Conservation (phyloP, 2,113 vertebrate genomes). For the Rhea americana region DNA sequence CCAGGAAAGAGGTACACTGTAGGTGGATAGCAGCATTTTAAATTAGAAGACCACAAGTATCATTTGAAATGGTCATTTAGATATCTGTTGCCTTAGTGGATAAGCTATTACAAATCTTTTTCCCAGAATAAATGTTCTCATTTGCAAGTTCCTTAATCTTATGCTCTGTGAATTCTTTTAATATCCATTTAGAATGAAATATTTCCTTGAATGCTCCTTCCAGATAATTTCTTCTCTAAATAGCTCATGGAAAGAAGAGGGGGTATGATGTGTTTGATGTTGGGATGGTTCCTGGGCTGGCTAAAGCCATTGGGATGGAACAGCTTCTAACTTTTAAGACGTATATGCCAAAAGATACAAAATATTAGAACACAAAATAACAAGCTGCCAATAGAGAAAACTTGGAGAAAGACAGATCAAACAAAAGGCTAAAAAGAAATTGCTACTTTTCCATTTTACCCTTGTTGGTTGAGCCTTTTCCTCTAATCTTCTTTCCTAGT, state of each 20-base stretch:
- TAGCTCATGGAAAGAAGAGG: not conserved
- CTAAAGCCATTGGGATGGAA: constrained; percentile 40
- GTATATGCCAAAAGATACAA: not conserved
- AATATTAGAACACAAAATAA: constrained; percentile 23
- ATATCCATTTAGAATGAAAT: constrained; percentile 12
- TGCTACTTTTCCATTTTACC: not conserved
- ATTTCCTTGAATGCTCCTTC: not conserved
- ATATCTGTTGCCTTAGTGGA: not conserved
- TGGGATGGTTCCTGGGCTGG: not conserved
- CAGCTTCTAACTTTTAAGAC: not conserved
- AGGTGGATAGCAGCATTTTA: not conserved
- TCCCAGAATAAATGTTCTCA: constrained; percentile 12
- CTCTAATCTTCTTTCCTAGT: not conserved
- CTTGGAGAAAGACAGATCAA: not conserved
- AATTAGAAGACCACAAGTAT: not conserved
- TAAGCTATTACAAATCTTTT: constrained; percentile 26
- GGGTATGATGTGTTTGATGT: not conserved
- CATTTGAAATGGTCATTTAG: not conserved
- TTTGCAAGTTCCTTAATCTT: constrained; percentile 42
- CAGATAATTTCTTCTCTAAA: constrained; percentile 26
- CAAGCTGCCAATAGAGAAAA: not conserved
- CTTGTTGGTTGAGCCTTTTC: not conserved
- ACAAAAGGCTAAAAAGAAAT: not conserved
- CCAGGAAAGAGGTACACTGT: not conserved
- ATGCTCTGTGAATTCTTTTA: constrained; percentile 11